Percentiles rank a stretch among this genome's conserved stretches.
phyloP scores from a whole-genome alignment of 1,140 invertebrate species.

The Leptestheria dahalacensis region DNA sequence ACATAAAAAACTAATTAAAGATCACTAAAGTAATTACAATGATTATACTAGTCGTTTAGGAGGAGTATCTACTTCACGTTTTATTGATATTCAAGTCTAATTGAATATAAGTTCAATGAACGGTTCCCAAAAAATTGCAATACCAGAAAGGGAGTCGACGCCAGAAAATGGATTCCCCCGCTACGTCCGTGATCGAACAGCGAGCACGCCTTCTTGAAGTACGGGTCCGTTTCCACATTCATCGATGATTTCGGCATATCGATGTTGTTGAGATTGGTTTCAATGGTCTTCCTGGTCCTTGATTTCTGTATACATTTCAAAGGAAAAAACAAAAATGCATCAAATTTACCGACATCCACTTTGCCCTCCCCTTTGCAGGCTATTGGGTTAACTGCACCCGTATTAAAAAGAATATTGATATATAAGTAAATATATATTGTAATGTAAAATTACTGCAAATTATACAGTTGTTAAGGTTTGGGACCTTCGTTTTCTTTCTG shows the following conservation, averaged over 20 bases:
- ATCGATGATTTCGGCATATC: slow-evolving; percentile 30
- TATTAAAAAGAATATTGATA: too few species aligned
- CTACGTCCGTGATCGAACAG: slow-evolving; percentile 33
- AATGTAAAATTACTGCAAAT: too few species aligned
- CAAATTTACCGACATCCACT: too few species aligned
- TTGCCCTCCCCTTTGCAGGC: too few species aligned
- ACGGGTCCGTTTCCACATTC: slow-evolving; percentile 30
- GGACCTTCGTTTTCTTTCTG: slow-evolving; percentile 29
- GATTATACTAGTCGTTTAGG: too few species aligned
- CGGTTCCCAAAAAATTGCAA: not conserved
- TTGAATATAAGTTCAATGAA: too few species aligned
- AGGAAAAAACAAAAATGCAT: not conserved
- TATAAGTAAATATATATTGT: too few species aligned
- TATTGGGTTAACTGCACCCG: too few species aligned
- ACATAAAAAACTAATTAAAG: too few species aligned
- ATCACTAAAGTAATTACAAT: too few species aligned
- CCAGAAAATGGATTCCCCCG: slow-evolving; percentile 30
- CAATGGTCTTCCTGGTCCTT: slow-evolving; percentile 25
- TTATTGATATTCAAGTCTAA: too few species aligned
- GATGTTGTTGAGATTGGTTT: slow-evolving; percentile 31
- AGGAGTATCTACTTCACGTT: too few species aligned
- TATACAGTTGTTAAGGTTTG: slow-evolving; percentile 19
- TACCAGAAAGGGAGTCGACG: slow-evolving; percentile 26
- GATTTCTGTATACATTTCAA: slow-evolving; percentile 18
- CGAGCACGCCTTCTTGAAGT: slow-evolving; percentile 32